Evolutionary conservation across 2,113 vertebrate species (phyloP).

Genomic region (Pomatorhinus ruficollis): DNA sequence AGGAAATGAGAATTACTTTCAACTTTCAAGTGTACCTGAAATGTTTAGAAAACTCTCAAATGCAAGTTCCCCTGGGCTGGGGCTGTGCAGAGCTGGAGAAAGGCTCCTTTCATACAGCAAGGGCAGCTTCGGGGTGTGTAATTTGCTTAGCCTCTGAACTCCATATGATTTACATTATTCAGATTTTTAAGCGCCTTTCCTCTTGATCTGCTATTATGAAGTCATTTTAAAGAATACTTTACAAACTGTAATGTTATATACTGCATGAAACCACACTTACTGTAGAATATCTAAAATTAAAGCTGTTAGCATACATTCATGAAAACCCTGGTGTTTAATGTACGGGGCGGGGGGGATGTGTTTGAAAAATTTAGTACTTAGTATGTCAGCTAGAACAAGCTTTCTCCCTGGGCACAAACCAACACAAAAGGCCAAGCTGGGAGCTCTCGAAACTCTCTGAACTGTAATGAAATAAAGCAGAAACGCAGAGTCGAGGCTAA

Average conservation of each 20-base stretch:
- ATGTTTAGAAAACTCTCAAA: slow-evolving; percentile 87
- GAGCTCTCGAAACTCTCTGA: background rate
- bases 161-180: slow-evolving; percentile 83
- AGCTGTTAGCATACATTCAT: slow-evolving; percentile 48
- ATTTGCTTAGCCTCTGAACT: slow-evolving; percentile 88
- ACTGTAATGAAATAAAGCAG: slow-evolving; percentile 23
- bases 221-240: slow-evolving; percentile 73
- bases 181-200: slow-evolving; percentile 72
- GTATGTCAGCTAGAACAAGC: slow-evolving; percentile 27
- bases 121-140: slow-evolving; percentile 82
- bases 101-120: slow-evolving; percentile 88
- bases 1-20: slow-evolving; percentile 91
- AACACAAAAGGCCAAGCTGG: background rate
- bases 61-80: slow-evolving; percentile 81
- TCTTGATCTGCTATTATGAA: slow-evolving; percentile 77
- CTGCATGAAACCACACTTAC: slow-evolving; percentile 56
- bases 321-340: slow-evolving; percentile 18
- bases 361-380: slow-evolving; percentile 56
- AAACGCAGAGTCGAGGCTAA: background rate
- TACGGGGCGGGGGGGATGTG: background rate
- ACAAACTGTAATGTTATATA: slow-evolving; percentile 70
- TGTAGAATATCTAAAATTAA: slow-evolving; percentile 48
- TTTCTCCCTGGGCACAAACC: slow-evolving; percentile 39
- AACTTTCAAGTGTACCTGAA: slow-evolving; percentile 89
- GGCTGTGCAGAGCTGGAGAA: slow-evolving; percentile 81